These are phyloP conservation scores for Cololabis saira DNA, from an alignment of 2,113 vertebrate species.

Conservation along the genomic window DNA sequence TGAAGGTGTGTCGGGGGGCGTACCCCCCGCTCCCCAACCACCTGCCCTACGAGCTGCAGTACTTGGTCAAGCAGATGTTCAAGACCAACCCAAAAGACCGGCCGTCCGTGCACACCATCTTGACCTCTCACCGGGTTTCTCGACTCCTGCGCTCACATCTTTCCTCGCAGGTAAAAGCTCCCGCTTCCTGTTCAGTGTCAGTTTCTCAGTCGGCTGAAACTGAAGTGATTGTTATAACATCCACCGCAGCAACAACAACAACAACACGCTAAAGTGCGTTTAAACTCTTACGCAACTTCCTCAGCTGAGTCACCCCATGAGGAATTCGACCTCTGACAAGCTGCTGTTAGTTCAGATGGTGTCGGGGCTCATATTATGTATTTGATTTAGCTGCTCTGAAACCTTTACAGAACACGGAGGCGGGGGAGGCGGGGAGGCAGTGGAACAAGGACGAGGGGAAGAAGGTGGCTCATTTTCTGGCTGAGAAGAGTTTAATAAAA, in stretches of 20 bases:
- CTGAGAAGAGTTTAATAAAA: slow-evolving; percentile 75
- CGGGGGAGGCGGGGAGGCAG: slow-evolving; percentile 33
- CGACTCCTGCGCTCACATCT: slow-evolving; percentile 78
- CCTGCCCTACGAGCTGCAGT: slow-evolving; percentile 89
- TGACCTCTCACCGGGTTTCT: slow-evolving; percentile 82
- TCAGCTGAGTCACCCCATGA: slow-evolving; percentile 26
- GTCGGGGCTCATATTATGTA: background rate
- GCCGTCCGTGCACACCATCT: slow-evolving; percentile 90
- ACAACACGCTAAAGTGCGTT: background rate
- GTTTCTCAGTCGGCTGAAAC: background rate
- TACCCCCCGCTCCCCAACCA: slow-evolving; percentile 86
- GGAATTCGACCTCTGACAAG: slow-evolving; percentile 50
- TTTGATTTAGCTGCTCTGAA: slow-evolving; percentile 38
- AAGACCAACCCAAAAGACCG: slow-evolving; percentile 88
- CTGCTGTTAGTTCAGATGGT: slow-evolving; percentile 64
- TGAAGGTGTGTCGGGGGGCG: slow-evolving; percentile 92
- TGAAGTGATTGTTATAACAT: slow-evolving; percentile 12
- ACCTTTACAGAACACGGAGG: slow-evolving; percentile 49
- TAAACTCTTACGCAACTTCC: slow-evolving; percentile 32
- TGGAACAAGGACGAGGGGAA: slow-evolving; percentile 76
- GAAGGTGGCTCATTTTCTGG: slow-evolving; percentile 65
- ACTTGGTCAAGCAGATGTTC: slow-evolving; percentile 91
- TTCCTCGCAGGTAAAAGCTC: slow-evolving; percentile 80
- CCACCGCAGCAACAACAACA: too few relatives aligned
- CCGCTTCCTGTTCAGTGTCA: background rate